Percentiles rank a stretch among this genome's conserved stretches.
These are phyloP conservation scores for Pammene fasciana DNA, from an alignment of 2,888 invertebrate species.

Conservation along the genomic window DNA sequence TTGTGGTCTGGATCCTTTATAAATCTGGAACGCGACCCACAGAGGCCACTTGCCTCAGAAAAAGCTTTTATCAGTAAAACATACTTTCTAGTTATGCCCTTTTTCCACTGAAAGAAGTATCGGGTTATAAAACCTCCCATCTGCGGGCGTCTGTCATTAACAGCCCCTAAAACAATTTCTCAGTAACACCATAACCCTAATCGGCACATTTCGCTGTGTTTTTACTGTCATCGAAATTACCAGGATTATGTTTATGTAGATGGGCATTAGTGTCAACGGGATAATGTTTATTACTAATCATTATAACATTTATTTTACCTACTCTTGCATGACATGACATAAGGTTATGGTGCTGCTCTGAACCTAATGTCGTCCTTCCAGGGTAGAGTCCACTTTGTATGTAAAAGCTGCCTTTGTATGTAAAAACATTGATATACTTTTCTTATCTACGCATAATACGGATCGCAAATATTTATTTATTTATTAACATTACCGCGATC, in stretches of 20 bases:
- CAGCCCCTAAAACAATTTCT: conserved; percentile 35
- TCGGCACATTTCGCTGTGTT: conserved; percentile 26
- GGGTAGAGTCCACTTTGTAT: too few species aligned
- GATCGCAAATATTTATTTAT: too few species aligned
- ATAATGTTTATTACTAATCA: too few species aligned
- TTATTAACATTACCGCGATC: too few species aligned
- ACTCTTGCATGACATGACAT: too few species aligned
- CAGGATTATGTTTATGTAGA: conserved; percentile 21
- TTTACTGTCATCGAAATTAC: conserved; percentile 31
- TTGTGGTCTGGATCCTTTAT: conserved; percentile 26
- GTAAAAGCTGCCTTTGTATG: too few species aligned
- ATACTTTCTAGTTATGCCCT: background rate
- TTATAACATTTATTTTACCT: too few species aligned
- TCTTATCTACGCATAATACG: too few species aligned
- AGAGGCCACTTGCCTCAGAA: background rate
- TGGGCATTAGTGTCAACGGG: background rate
- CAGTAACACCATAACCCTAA: conserved; percentile 32
- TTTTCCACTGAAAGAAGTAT: background rate
- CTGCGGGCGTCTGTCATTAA: conserved; percentile 32
- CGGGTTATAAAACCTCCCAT: conserved; percentile 28
- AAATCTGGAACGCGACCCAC: conserved; percentile 24
- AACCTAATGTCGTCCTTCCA: too few species aligned
- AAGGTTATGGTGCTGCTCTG: too few species aligned
- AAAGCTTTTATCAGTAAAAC: background rate
- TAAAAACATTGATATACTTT: too few species aligned